Evolutionary conservation across 2,888 invertebrate species (phyloP), one percentile per base, ranked within the genome.

Genomic region (Cenopis cana): DNA sequence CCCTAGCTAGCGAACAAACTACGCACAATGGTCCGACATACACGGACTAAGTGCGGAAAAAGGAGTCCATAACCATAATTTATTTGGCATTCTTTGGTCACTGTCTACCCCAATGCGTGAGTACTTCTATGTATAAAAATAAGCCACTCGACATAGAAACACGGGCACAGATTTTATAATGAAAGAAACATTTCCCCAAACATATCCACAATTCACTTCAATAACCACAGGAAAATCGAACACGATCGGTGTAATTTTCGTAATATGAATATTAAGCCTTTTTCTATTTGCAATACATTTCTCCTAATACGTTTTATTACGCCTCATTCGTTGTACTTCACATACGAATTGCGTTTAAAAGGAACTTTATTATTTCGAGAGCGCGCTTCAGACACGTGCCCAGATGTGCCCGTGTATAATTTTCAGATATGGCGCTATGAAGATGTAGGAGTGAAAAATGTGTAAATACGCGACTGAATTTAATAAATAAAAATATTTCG

Each of bases 271-370:
- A 71, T 72, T 74, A 74, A 74, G 77, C 75, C 79, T 79, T 85
- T 87, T 90, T 86, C 89, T 87, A 90, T 90, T 89, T 86, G 89
- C 89, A 87, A 90, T 90, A 89, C 85, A 83, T 89, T 90, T 84
- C 78, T 81, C 82, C 83, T 90, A 89, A 90, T 90, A 90, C 90
- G 88, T 81, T 90, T 91, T 91, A 91, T 90, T 89, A 84, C 86
- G 87, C 80, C 82, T 87, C 90, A 89, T 87, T 90, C 89, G 88
- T 86, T 85, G 90, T 90, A 88, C 89, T 89, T 88, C 86, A 88
- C 92, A 92, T 92, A 92, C 91, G 90, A 92, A 92, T 92, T 83
- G 89, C 87, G 89, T 87, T 88, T 92, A 91, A 91, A 90, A 86
- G 85, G 79, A 89, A 90, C 89, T 91, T 92, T 91, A 90, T 91